A percentile compares a stretch with the other conserved stretches of the same genome.
Evolutionary conservation across 64 coral and sea anemone species (phyloP).

Genomic region (Pachyseris speciosa): DNA sequence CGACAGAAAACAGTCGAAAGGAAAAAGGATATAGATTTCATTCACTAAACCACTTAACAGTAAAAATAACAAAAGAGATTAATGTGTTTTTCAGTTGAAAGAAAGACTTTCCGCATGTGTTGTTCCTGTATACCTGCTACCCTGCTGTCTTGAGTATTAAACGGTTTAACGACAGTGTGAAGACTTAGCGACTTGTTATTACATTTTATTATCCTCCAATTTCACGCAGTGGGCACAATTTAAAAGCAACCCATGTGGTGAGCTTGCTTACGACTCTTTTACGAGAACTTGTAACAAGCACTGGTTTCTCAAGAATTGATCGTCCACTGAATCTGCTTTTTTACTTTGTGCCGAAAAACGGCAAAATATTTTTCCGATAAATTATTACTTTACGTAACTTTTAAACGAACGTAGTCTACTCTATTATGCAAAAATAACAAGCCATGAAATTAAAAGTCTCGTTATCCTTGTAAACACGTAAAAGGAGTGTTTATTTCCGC

Average conservation of each 20-base stretch:
- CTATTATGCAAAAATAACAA: too few relatives aligned
- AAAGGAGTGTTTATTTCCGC: too few relatives aligned
- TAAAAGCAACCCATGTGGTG: background rate
- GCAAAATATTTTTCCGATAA: too few relatives aligned
- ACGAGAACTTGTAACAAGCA: too few relatives aligned
- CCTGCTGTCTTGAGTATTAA: background rate
- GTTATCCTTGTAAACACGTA: too few relatives aligned
- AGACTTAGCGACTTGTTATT: conserved; percentile 7
- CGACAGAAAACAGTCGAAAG: background rate
- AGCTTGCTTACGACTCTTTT: too few relatives aligned
- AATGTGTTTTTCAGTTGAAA: background rate
- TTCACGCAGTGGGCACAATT: background rate
- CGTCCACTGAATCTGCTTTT: too few relatives aligned
- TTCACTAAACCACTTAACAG: background rate
- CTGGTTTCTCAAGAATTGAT: too few relatives aligned
- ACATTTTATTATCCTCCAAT: background rate
- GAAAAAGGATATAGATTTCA: background rate
- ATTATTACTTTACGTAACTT: too few relatives aligned
- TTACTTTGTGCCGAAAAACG: too few relatives aligned
- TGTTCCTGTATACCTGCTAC: background rate
- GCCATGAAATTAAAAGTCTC: too few relatives aligned
- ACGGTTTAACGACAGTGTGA: background rate
- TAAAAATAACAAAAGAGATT: background rate
- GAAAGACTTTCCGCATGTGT: background rate
- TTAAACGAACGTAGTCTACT: too few relatives aligned